These are phyloP conservation scores for Limenitis camilla DNA, from an alignment of 2,888 invertebrate genomes.

Conservation along the genomic window DNA sequence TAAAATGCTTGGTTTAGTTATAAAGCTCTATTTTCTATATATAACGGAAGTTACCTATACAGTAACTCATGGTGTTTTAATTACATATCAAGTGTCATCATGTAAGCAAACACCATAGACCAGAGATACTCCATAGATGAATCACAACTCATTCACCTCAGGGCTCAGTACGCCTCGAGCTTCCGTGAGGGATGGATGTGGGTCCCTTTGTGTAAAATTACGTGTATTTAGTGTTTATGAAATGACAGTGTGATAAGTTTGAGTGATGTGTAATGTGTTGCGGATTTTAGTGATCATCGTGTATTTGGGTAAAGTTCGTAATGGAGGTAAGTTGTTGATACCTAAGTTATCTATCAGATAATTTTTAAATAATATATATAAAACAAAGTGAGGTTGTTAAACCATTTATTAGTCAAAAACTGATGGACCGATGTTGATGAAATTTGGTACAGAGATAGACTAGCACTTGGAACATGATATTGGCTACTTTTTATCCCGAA, in stretches of 20 bases:
- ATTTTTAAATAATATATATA: background rate
- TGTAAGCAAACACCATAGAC: slow-evolving; percentile 17
- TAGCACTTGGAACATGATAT: too few species aligned
- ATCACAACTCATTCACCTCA: slow-evolving; percentile 11
- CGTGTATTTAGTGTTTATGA: slow-evolving; percentile 1
- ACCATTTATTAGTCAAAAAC: too few species aligned
- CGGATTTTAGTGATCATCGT: slow-evolving; percentile 43
- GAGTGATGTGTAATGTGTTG: slow-evolving; percentile 49
- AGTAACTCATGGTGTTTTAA: slow-evolving; percentile 5
- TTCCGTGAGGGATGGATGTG: slow-evolving; percentile 22
- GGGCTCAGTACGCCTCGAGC: slow-evolving; percentile 43
- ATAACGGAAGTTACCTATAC: slow-evolving; percentile 4
- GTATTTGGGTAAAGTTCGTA: slow-evolving; percentile 45
- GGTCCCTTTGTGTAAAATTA: slow-evolving; percentile 10
- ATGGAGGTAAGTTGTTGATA: slow-evolving; percentile 58
- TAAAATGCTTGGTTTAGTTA: background rate
- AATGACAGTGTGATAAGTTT: too few species aligned
- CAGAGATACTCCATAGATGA: slow-evolving; percentile 3
- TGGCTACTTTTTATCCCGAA: too few species aligned
- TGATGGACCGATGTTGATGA: too few species aligned
- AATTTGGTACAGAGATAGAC: too few species aligned
- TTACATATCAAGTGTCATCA: slow-evolving; percentile 9
- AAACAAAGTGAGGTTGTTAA: background rate
- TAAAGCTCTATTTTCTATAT: background rate
- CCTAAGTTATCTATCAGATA: too few species aligned